A percentile compares a stretch with the other conserved stretches of the same genome.
Evolutionary conservation across 2,797 vertebrate genomes (phyloP).

Genomic region (Adelosebastes latens): DNA sequence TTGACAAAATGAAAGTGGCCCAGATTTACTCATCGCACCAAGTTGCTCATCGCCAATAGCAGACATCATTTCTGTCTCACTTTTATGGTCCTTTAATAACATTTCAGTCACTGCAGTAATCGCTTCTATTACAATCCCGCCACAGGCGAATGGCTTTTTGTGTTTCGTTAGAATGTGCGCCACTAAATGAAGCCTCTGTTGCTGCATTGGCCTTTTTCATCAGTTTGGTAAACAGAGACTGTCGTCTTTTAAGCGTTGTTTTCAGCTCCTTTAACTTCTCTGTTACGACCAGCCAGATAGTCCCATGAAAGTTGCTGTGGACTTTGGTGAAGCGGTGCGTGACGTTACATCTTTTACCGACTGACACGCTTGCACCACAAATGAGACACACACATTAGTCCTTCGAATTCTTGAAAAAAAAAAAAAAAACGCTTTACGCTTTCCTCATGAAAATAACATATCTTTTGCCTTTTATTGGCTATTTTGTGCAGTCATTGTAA

Average conservation of each 20-base stretch:
- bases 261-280: background rate
- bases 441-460: too few species aligned
- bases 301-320: too few species aligned
- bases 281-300: background rate
- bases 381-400: background rate
- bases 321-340: too few species aligned
- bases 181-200: background rate
- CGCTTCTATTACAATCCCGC: background rate
- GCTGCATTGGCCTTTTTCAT: too few species aligned
- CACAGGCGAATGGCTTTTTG: background rate
- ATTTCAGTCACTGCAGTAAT: background rate
- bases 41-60: background rate
- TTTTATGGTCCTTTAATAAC: background rate
- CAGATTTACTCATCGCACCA: background rate
- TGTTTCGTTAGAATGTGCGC: background rate
- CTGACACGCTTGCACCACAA: accelerated
- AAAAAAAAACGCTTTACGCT: too few species aligned
- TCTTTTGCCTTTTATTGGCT: too few species aligned
- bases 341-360: too few species aligned
- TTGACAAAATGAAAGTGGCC: background rate
- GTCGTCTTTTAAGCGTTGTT: too few species aligned
- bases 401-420: background rate
- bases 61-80: background rate
- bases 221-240: accelerated
- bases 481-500: too few species aligned